Evolutionary conservation across 2,888 invertebrate species (phyloP).

Genomic region (Drosophila macrospina): DNA sequence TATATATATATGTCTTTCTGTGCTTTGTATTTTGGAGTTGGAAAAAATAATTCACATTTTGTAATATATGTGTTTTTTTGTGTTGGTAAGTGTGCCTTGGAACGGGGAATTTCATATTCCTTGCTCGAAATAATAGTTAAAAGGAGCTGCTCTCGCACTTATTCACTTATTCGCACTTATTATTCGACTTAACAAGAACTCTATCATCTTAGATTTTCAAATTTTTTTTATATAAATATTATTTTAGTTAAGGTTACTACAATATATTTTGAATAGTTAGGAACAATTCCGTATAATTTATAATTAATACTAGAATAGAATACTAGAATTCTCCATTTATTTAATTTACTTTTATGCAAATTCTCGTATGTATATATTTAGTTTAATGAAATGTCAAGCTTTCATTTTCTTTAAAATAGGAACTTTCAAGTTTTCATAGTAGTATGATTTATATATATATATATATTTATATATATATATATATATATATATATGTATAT

Average conservation of each 20-base stretch:
- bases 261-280: conserved; percentile 70
- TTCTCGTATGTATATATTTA: conserved; percentile 39
- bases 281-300: conserved; percentile 71
- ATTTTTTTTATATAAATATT: conserved; percentile 21
- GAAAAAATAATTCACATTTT: conserved; percentile 7
- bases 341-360: conserved; percentile 46
- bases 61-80: conserved; percentile 20
- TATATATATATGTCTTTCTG: conserved; percentile 7
- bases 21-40: not conserved
- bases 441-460: conserved; percentile 54
- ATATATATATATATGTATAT: conserved; percentile 47
- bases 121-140: conserved; percentile 6
- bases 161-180: conserved; percentile 16
- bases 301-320: conserved; percentile 47
- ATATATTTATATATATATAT: conserved; percentile 44
- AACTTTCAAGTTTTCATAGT: conserved; percentile 77
- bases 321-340: conserved; percentile 34
- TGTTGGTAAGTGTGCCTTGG: conserved; percentile 5
- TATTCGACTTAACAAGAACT: conserved; percentile 9
- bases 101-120: conserved; percentile 7
- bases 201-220: conserved; percentile 15
- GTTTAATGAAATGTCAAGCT: conserved; percentile 57
- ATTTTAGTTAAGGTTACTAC: conserved; percentile 34
- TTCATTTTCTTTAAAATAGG: conserved; percentile 75
- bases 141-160: not conserved